Percentiles rank a stretch among this genome's conserved stretches.
Evolutionary conservation across 2,888 invertebrate species (phyloP).

Genomic region (Lasioglossum pauxillum): DNA sequence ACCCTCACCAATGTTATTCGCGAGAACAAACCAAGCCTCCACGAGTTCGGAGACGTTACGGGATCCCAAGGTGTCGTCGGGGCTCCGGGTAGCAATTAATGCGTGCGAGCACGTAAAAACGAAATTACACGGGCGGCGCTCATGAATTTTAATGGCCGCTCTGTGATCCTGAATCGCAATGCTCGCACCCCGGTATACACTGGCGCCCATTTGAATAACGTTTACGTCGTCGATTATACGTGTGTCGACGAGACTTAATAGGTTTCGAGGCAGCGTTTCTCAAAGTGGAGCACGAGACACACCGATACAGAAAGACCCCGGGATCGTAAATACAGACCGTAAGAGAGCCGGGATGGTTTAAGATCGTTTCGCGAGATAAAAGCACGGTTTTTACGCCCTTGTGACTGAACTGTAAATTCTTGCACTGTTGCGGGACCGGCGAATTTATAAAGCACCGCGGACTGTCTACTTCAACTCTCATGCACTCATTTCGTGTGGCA

Average conservation of each 20-base stretch:
- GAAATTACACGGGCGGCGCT: slow-evolving; percentile 45
- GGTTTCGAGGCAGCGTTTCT: slow-evolving; percentile 16
- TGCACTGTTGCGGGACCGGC: neutral
- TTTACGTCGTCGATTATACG: slow-evolving; percentile 49
- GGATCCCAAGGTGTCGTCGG: neutral
- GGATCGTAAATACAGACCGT: neutral
- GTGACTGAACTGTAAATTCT: neutral
- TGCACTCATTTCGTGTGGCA: neutral
- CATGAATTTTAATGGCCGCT: slow-evolving; percentile 51
- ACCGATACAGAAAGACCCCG: neutral
- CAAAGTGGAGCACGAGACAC: slow-evolving; percentile 2
- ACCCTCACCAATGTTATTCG: neutral
- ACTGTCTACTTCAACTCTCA: neutral
- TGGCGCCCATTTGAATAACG: slow-evolving; percentile 47
- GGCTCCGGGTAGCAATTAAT: slow-evolving; percentile 18
- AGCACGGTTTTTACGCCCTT: neutral
- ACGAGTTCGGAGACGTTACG: neutral
- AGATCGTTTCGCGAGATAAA: neutral
- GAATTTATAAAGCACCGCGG: neutral
- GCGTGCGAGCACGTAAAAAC: slow-evolving; percentile 46
- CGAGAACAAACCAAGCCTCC: neutral
- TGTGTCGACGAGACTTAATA: slow-evolving; percentile 43
- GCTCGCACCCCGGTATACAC: slow-evolving; percentile 34
- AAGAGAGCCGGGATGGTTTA: neutral
- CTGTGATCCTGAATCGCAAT: slow-evolving; percentile 53